phyloP scores from a whole-genome alignment of 2,113 vertebrate species.

The Rhynchopsitta pachyrhyncha region DNA sequence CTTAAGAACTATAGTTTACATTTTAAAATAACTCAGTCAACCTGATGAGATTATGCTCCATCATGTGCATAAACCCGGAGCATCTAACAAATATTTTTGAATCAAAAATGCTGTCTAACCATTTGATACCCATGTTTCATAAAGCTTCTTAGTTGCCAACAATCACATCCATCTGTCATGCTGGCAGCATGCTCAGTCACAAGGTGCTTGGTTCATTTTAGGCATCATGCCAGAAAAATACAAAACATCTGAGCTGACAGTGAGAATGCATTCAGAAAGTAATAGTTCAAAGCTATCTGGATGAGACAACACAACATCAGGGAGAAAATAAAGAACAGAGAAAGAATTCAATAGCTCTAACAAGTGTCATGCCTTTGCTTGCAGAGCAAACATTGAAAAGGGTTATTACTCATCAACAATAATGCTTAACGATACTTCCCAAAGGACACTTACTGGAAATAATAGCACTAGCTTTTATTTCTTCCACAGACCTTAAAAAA shows the following conservation, averaged over 20 bases:
- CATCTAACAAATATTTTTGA: not conserved
- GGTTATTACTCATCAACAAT: not conserved
- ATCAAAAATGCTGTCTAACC: not conserved
- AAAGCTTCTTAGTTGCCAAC: not conserved
- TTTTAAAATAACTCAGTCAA: not conserved
- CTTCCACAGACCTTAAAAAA: not conserved
- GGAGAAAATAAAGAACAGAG: not conserved
- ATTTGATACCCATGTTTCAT: not conserved
- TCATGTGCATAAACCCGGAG: not conserved
- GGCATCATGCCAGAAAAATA: not conserved
- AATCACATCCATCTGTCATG: conserved; percentile 23
- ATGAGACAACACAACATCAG: not conserved
- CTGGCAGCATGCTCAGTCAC: conserved; percentile 9
- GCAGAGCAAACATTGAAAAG: not conserved
- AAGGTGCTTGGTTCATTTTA: conserved; percentile 7
- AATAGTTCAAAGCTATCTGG: not conserved
- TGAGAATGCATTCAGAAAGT: not conserved
- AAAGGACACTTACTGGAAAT: not conserved
- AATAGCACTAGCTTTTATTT: not conserved
- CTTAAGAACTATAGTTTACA: not conserved
- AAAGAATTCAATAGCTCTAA: not conserved
- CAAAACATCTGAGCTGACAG: not conserved
- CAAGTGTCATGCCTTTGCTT: not conserved
- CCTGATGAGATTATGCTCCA: not conserved
- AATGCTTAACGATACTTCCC: not conserved